Base-by-base conservation (phyloP, 2,888 invertebrate species). In the Zeuzera pyrina region DNA sequence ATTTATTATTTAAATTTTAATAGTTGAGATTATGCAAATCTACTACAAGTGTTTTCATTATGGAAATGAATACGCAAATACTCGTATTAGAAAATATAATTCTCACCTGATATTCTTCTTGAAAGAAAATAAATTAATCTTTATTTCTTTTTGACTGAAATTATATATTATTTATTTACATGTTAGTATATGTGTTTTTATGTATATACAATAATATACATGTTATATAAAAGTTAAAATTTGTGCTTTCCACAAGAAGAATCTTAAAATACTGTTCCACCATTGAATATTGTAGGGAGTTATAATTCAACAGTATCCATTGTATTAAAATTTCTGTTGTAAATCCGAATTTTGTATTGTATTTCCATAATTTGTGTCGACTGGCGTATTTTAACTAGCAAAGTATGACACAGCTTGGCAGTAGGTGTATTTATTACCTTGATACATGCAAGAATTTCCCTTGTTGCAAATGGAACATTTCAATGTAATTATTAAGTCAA, bases 311-410 rank as follows among this genome's bases (percentile, higher is more conserved):
- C 56, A 62, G 55, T 58, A 52, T 54, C 52, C 66, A 71, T 73
- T 71, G 68, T 71, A 68, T 71, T 66, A 56, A 66, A 68, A 70
- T 70, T 59, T 60, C 45, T 53, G 49, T 50, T 51, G 61, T 73
- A 76, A 74, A 76, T 71, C 70, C 64, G 63, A 51, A 52, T 54
- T 57, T 60, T 62, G n/a, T 57, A 64, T 65, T 65, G 58, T 43
- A 50, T 57, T 55, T 48, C 58, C 66, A 70, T 67, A 66, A 70
- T 67, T 69, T 67, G 53, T 42, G 49, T 58, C 61, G 62, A 54
- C 52, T 55, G 50, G 57, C 57, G 58, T 57, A 59, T 65, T 56
- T 54, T 58, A 55, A 25, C 4, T 12, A 22, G 7, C 8, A 6
- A 48, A 41, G 35, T 36, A 42, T 38, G 56, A 52, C 50, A 49